phyloP scores from a whole-genome alignment of 2,888 invertebrate genomes.

The Eudemis profundana region DNA sequence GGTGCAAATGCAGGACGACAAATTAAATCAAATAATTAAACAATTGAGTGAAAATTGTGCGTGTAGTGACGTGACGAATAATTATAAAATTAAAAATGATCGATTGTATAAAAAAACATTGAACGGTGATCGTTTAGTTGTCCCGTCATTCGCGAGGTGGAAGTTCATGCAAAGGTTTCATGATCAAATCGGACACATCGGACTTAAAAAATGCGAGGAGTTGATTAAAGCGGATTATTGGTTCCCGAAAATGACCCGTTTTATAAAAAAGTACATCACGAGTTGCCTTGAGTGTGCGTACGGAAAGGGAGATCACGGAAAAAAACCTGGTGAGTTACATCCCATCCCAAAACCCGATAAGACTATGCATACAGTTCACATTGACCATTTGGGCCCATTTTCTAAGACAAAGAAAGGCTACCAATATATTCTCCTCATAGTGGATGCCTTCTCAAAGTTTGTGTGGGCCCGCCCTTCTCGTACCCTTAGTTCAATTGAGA shows the following conservation, averaged over 20 bases:
- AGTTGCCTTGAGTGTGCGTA: background rate
- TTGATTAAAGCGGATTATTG: background rate
- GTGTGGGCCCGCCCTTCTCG: constrained; percentile 33
- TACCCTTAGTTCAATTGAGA: too few relatives aligned
- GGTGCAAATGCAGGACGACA: background rate
- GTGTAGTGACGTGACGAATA: background rate
- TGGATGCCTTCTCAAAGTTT: constrained; percentile 45
- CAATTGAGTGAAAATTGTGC: background rate
- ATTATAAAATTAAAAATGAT: background rate
- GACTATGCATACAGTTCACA: constrained; percentile 47
- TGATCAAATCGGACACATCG: constrained; percentile 39
- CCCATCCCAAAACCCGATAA: constrained; percentile 46
- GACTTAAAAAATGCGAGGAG: constrained; percentile 23
- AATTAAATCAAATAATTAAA: background rate
- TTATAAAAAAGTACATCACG: background rate
- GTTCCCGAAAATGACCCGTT: constrained; percentile 2
- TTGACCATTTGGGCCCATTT: constrained; percentile 48
- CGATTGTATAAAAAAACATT: background rate
- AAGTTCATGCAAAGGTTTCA: constrained; percentile 36
- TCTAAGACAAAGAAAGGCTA: constrained; percentile 37
- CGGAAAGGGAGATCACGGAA: background rate
- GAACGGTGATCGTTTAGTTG: constrained; percentile 27
- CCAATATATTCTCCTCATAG: constrained; percentile 35
- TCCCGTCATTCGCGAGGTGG: constrained; percentile 37
- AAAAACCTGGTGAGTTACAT: constrained; percentile 26